These are phyloP conservation scores for Ambastaia sidthimunki DNA, from an alignment of 2,797 vertebrate genomes.

Conservation along the genomic window DNA sequence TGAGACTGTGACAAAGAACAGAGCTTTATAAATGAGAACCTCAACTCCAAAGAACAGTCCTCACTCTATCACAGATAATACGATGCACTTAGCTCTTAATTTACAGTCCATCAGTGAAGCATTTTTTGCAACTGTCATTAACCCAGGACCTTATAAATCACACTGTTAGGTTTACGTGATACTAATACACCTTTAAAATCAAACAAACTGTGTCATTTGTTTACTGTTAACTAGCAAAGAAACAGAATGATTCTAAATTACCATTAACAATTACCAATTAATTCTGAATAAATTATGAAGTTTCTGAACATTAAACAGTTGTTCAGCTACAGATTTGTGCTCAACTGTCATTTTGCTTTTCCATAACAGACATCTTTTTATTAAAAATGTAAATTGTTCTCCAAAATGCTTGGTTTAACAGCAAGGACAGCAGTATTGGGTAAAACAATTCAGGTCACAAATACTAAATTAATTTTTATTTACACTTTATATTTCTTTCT, in stretches of 20 bases:
- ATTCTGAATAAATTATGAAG: too few relatives aligned
- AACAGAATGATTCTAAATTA: too few relatives aligned
- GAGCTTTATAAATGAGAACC: conserved; percentile 66
- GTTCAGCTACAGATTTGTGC: too few relatives aligned
- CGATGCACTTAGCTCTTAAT: conserved; percentile 73
- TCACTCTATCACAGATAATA: conserved; percentile 74
- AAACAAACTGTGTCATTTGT: conserved; percentile 32
- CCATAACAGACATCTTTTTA: too few relatives aligned
- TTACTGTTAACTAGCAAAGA: neutral
- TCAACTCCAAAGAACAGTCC: conserved; percentile 68
- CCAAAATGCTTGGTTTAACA: too few relatives aligned
- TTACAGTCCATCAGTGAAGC: conserved; percentile 72
- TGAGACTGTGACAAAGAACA: conserved; percentile 65
- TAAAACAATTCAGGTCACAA: neutral
- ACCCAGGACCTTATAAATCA: conserved; percentile 69
- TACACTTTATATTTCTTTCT: neutral
- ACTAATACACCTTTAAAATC: conserved; percentile 64
- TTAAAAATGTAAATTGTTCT: too few relatives aligned
- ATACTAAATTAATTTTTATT: neutral
- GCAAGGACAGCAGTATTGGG: neutral
- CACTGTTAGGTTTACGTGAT: conserved; percentile 59
- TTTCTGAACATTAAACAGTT: too few relatives aligned
- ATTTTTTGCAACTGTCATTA: conserved; percentile 65
- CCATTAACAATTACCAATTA: too few relatives aligned
- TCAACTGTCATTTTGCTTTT: too few relatives aligned